phyloP scores from a whole-genome alignment of 1,140 invertebrate genomes.

The Trissolcus basalis region DNA sequence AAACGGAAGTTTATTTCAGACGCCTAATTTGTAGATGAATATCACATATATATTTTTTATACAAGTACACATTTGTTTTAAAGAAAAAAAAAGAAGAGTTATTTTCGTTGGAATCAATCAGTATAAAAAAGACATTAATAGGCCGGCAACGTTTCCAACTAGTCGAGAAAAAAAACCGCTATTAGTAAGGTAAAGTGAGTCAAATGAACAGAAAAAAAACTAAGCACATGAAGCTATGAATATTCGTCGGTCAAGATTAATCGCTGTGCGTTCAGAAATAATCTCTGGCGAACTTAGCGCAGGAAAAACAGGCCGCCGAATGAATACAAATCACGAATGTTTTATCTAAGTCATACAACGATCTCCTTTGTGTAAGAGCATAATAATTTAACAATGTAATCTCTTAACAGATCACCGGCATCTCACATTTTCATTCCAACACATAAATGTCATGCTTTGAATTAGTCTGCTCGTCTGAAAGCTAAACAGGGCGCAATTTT shows the following conservation, averaged over 20 bases:
- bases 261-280: conserved; percentile 35
- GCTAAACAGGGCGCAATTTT: conserved; percentile 30
- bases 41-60: no score
- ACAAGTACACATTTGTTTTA: no score
- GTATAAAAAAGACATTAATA: no score
- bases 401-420: conserved; percentile 44
- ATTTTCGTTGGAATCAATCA: no score
- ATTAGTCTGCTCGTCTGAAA: conserved; percentile 32
- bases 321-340: conserved; percentile 35
- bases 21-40: no score
- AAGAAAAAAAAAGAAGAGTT: no score
- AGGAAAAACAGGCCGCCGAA: conserved; percentile 26
- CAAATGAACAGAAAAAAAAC: conserved; percentile 3
- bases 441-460: conserved; percentile 46
- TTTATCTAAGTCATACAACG: conserved; percentile 46
- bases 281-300: conserved; percentile 30
- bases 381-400: conserved; percentile 43
- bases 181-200: conserved; percentile 34
- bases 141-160: no score
- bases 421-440: conserved; percentile 46
- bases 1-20: no score
- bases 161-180: conserved; percentile 19
- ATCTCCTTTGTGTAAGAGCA: conserved; percentile 37
- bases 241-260: conserved; percentile 26
- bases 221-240: conserved; percentile 15